Base-by-base conservation (phyloP, 64 coral and sea anemone genomes). In the Catalaphyllia jardinei region DNA sequence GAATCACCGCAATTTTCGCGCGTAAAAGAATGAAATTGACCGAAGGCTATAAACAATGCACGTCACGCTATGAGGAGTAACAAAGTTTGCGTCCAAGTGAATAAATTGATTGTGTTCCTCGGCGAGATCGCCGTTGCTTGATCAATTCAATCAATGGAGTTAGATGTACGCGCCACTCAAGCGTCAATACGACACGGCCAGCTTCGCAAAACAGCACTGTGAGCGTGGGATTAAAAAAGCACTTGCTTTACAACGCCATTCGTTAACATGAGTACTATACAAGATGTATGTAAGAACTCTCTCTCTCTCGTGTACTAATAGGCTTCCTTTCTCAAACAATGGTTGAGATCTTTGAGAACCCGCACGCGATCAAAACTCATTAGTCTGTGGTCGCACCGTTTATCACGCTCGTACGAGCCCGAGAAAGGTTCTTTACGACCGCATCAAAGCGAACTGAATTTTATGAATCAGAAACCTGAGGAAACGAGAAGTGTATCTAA, bases 11-110 rank as follows among this genome's bases (percentile, higher is more conserved):
- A 51, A 28, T 67, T 71, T 85, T 71, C 62, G 81, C 63, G 81
- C 63, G 38, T n/a, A 85, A 85, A 85, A 69, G 24, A 42, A 27
- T 22, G 24, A 31, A 27, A 51, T 67, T 46, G 39, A 50, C 6
- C 25, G 52, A 29, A 71, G 62, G 35, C 63, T 52, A 71, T 22
- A 25, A 85, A 85, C 35, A 69, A 85, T 67, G 28, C 20, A 17
- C 25, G 81, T 85, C 81, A 85, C 81, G 81, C 81, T 85, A 85
- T 85, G 81, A 28, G n/a, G 22, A 4, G 63, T 25, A 42, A 85
- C 35, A 50, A 85, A 38, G 63, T 83, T 71, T 24, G n/a, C 63
- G 49, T 85, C 35, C 12, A 67, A 28, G 19, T 71, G 81, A 85
- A 46, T 71, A 42, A 33, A 42, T 71, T 46, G 31, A 39, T 20